Conservation (phyloP, 2,888 invertebrate genomes). For the Machimus rusticus region DNA sequence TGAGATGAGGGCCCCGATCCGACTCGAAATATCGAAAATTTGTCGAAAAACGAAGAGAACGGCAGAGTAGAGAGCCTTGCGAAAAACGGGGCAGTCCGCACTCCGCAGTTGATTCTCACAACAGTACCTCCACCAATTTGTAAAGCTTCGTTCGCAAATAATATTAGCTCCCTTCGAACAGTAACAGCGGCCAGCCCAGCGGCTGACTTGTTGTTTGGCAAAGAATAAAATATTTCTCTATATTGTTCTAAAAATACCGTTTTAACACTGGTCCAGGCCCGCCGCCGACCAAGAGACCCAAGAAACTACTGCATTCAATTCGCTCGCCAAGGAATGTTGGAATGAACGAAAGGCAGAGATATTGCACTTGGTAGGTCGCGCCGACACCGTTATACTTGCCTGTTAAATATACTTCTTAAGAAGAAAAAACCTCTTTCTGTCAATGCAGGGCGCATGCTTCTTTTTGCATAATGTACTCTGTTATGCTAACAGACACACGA, state of each 20-base stretch:
- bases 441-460: conserved; percentile 12
- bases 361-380: neutral
- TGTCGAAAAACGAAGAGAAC: neutral
- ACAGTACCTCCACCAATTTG: neutral
- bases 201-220: neutral
- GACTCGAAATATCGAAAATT: neutral
- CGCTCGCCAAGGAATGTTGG: neutral
- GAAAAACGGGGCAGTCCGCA: neutral
- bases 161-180: neutral
- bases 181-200: neutral
- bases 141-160: neutral
- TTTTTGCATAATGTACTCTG: conserved; percentile 1
- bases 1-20: neutral
- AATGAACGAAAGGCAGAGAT: neutral
- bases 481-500: neutral
- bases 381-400: neutral
- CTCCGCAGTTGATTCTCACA: neutral
- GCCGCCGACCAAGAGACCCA: conserved; percentile 1
- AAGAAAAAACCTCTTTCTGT: neutral
- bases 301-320: conserved; percentile 15
- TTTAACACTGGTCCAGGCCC: conserved; percentile 14
- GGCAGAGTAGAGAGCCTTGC: neutral
- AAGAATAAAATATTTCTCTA: neutral
- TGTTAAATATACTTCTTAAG: neutral
- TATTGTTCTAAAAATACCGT: conserved; percentile 7